A percentile compares a stretch with the other conserved stretches of the same genome.
Conservation (phyloP, 2,888 invertebrate species). For the Sesia bembeciformis region DNA sequence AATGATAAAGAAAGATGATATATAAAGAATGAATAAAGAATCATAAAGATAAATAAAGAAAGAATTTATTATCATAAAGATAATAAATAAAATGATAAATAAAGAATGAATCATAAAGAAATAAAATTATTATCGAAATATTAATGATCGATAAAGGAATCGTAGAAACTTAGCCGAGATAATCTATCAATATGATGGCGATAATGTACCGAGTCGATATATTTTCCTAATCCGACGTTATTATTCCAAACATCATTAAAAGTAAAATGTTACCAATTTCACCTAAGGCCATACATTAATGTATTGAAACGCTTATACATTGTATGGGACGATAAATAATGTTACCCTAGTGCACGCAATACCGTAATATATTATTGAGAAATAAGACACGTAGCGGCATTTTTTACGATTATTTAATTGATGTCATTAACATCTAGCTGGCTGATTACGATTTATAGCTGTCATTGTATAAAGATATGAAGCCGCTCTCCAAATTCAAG, state of each 20-base stretch:
- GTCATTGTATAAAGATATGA: constrained; percentile 1
- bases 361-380: constrained; percentile 32
- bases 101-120: too few species aligned
- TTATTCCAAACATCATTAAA: background rate
- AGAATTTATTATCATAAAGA: too few species aligned
- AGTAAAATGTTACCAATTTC: background rate
- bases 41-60: too few species aligned
- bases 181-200: too few species aligned
- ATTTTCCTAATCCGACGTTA: background rate
- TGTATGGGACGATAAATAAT: constrained; percentile 6
- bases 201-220: background rate
- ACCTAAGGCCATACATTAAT: background rate
- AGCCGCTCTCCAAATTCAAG: background rate
- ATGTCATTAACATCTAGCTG: constrained; percentile 41
- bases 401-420: constrained; percentile 57
- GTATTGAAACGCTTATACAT: background rate
- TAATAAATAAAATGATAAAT: too few species aligned
- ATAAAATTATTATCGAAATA: too few species aligned
- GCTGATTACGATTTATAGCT: constrained; percentile 55
- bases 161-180: too few species aligned
- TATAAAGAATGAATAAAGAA: too few species aligned
- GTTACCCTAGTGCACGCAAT: constrained; percentile 31
- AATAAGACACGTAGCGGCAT: constrained; percentile 28
- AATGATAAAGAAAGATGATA: too few species aligned
- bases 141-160: too few species aligned